Conservation (phyloP, 2,113 vertebrate genomes). For the Psettodes erumei region DNA sequence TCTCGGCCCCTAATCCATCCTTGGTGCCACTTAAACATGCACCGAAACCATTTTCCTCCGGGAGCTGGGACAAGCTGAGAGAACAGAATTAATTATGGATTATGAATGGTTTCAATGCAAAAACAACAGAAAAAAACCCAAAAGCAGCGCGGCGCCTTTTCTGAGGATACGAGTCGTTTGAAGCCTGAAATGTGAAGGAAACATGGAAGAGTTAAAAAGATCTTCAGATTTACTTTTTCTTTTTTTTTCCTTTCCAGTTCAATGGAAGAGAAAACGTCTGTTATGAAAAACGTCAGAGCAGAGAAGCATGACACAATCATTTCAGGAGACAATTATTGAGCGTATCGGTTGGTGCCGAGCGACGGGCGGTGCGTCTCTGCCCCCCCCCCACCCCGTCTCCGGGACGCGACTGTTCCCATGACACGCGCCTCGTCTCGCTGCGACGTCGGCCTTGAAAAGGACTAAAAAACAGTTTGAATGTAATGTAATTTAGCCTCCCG, state of each 20-base stretch:
- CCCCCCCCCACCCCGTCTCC: constrained; percentile 34
- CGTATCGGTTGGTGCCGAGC: constrained; percentile 9
- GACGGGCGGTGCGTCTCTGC: background rate
- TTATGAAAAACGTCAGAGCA: background rate
- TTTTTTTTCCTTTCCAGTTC: background rate
- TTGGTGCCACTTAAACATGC: constrained; percentile 2
- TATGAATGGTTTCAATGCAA: background rate
- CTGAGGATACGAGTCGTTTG: background rate
- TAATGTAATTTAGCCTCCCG: constrained; percentile 81
- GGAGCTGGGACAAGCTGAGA: background rate
- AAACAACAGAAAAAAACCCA: background rate
- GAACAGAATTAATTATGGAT: constrained; percentile 37
- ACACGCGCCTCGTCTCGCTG: constrained; percentile 66
- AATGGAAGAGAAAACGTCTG: background rate
- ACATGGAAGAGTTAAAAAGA: background rate
- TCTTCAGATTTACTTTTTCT: too few relatives aligned
- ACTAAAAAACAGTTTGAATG: constrained; percentile 69
- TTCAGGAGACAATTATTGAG: constrained; percentile 15
- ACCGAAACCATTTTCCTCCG: background rate
- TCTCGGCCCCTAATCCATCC: background rate
- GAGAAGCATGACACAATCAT: background rate
- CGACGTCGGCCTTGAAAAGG: constrained; percentile 77
- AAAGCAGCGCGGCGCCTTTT: too few relatives aligned
- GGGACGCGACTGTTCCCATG: constrained; percentile 45
- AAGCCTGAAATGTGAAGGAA: background rate